Evolutionary conservation across 30 jellyfish, hydroid and myxozoan genomes (phyloP).

Genomic region (Aurelia aurita): DNA sequence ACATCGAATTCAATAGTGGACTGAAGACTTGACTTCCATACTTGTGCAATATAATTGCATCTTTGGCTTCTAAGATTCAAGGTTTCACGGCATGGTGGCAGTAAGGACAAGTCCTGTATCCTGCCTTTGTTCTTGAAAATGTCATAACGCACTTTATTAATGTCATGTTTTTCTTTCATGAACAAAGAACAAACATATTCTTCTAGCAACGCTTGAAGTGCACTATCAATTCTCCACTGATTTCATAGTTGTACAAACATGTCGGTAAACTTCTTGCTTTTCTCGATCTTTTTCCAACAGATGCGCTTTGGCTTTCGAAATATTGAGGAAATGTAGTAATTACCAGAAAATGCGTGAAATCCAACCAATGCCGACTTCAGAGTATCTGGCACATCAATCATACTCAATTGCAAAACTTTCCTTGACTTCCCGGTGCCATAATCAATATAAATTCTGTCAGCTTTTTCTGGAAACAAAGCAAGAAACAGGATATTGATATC

Average conservation of each 20-base stretch:
- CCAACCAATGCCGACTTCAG: slow-evolving; percentile 38
- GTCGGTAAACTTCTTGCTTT: not conserved
- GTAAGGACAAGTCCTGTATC: slow-evolving; percentile 18
- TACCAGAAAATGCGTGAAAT: slow-evolving; percentile 21
- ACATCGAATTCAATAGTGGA: slow-evolving; percentile 3
- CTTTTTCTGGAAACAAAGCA: slow-evolving; percentile 30
- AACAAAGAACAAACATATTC: too few species aligned
- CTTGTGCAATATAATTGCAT: slow-evolving; percentile 4
- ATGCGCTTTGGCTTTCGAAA: slow-evolving; percentile 29
- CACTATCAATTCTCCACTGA: too few species aligned
- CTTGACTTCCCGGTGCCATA: slow-evolving; percentile 47
- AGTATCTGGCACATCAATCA: slow-evolving; percentile 12
- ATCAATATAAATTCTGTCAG: slow-evolving; percentile 25
- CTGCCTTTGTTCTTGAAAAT: slow-evolving; percentile 3
- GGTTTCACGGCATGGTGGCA: slow-evolving; percentile 23
- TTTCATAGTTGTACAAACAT: too few species aligned
- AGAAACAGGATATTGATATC: slow-evolving; percentile 46
- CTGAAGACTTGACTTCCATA: slow-evolving; percentile 44
- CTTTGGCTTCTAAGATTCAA: slow-evolving; percentile 34
- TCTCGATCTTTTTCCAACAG: slow-evolving; percentile 37
- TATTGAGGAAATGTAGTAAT: slow-evolving; percentile 18
- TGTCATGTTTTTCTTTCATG: not conserved
- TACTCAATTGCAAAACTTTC: slow-evolving; percentile 19
- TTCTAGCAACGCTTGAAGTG: too few species aligned
- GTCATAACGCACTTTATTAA: slow-evolving; percentile 23